These are phyloP conservation scores for Calidris pygmaea DNA, from an alignment of 2,113 vertebrate genomes.

Conservation along the genomic window DNA sequence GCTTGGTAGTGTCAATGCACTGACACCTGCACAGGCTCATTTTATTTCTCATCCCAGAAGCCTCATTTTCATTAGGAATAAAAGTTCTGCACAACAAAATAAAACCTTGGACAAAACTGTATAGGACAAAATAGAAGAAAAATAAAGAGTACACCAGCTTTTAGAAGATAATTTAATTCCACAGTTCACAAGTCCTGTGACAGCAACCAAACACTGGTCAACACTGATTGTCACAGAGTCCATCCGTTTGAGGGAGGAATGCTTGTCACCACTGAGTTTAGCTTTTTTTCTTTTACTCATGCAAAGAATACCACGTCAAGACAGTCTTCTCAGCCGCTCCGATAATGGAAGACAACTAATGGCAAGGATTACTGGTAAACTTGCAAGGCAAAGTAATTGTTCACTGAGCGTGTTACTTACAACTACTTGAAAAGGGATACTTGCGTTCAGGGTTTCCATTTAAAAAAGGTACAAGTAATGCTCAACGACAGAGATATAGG, in stretches of 20 bases:
- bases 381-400: not conserved
- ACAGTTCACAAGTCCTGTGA: not conserved
- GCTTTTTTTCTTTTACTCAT: not conserved
- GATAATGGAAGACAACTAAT: not conserved
- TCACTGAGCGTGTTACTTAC: not conserved
- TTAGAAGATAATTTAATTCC: not conserved
- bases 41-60: not conserved
- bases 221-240: not conserved
- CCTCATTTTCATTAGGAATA: not conserved
- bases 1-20: accelerated
- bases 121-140: not conserved
- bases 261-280: not conserved
- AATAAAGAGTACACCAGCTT: not conserved
- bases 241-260: not conserved
- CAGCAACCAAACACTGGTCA: not conserved
- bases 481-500: not conserved
- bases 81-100: not conserved
- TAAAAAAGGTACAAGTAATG: not conserved
- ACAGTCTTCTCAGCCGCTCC: not conserved
- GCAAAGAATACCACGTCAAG: not conserved
- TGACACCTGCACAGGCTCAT: not conserved
- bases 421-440: not conserved
- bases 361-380: not conserved
- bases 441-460: not conserved
- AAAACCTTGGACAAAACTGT: not conserved